These are phyloP conservation scores for Trissoscelio sp. DNA, from an alignment of 2,888 invertebrate genomes.

Conservation along the genomic window DNA sequence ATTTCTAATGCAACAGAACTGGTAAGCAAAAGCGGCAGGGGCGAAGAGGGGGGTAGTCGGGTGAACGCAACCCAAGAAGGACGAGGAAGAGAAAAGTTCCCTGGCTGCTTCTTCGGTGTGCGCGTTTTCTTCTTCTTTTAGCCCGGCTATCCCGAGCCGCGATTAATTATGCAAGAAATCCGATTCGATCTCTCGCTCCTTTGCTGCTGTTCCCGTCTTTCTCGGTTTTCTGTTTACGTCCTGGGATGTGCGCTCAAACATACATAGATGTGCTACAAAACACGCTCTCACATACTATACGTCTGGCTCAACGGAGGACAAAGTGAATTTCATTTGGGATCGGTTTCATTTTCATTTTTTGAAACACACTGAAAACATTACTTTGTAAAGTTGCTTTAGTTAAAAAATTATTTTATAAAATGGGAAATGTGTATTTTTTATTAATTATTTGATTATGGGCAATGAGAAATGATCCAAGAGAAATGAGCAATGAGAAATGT, in stretches of 20 bases:
- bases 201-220: slow-evolving; percentile 33
- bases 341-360: slow-evolving; percentile 21
- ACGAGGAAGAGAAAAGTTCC: slow-evolving; percentile 60
- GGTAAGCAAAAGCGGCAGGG: no score
- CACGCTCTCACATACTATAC: not conserved
- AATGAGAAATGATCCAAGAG: no score
- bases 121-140: slow-evolving; percentile 52
- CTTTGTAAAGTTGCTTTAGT: not conserved
- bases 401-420: no score
- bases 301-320: slow-evolving; percentile 8
- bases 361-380: not conserved
- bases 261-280: not conserved
- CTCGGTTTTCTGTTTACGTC: slow-evolving; percentile 48
- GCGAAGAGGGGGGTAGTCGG: slow-evolving; percentile 17
- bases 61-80: slow-evolving; percentile 63
- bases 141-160: slow-evolving; percentile 58
- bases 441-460: no score
- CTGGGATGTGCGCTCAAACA: not conserved
- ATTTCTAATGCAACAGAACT: no score
- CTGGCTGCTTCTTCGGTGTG: slow-evolving; percentile 44
- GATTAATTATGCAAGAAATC: slow-evolving; percentile 71
- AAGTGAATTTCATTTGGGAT: slow-evolving; percentile 46
- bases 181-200: slow-evolving; percentile 65
- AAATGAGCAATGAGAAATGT: no score
- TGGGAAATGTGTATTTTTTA: no score